Base-by-base conservation (phyloP, 2,113 vertebrate genomes). In the Brachyhypopomus occidentalis region DNA sequence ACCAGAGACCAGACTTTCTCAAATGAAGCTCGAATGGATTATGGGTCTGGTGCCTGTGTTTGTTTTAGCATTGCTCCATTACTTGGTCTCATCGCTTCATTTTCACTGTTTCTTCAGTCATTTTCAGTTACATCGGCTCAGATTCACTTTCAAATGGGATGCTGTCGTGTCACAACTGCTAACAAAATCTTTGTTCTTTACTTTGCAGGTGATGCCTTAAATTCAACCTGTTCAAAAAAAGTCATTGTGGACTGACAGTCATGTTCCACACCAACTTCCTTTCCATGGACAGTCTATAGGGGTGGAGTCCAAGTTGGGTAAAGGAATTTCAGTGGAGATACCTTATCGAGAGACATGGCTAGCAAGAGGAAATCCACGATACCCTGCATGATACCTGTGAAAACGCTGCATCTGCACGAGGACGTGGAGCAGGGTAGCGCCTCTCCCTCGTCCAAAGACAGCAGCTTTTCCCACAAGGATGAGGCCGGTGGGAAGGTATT, bases 371-470 rank as follows among this genome's bases (percentile, higher is more conserved):
- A 99, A 90, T 98, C 97, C 19, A 96, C 96, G 14, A 96, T 93
- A 14, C 98, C 98, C 1, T 99, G 98, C 86, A 99, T 99, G 98
- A 99, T 99, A 90, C 97, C 98, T 0, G 91, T 96, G 63, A 99
- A 99, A 91, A 88, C 92, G 0, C 86, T 94, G 85, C 94, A 83
- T 38, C 79, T 92, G 3, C 86, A 92, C 82, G 96, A 95, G 78
- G 95, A 94, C 19, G 76, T 88, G 0, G 90, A 93, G 1, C 85
- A 77, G 38, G 94, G 94, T 0, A 89, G 88, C 48, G 84, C 89
- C 52, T 90, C 92, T 9, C 91, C 41, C 83, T 88, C 78, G 20
- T 84, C 55, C 72, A 84, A 0, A 91, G 93, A 83, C 78, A 66
- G 67, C 19, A 52, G 0, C 71, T 90, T 36, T 22, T 72, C 45